Base-by-base conservation (phyloP, 2,888 invertebrate genomes). In the Melanchra persicariae region DNA sequence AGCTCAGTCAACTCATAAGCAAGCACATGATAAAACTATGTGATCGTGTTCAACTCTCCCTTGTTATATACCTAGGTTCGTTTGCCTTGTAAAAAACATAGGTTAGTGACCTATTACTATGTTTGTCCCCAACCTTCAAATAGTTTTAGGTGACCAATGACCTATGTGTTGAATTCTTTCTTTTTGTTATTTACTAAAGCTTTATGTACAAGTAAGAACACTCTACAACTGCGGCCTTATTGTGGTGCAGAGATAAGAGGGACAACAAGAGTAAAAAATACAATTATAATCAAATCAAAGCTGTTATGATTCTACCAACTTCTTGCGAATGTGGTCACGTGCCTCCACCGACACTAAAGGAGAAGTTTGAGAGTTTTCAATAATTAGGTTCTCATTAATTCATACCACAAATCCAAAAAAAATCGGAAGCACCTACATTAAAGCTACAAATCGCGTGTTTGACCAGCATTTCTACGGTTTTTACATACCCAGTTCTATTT, bases 371-470 rank as follows among this genome's bases (percentile, higher is more conserved):
- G n/a, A n/a, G n/a, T n/a, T n/a, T n/a, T 6, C 30, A 30, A 30
- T 30, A 30, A 30, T 30, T 30, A 6, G 7, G 7, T 45, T 45
- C 8, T 45, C 19, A 45, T 55, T n/a, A 24, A 70, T 12, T 26
- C n/a, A 26, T 12, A 70, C 2, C 6, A 45, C 34, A 54, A 57
- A 51, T 45, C 3, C 15, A 37, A 17, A 49, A 1, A 59, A 43
- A 54, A 24, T 63, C 34, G 17, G 61, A 55, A 60, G 43, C 34
- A 22, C 59, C 47, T 15, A 37, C 22, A 58, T 59, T 24, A 51
- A 45, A 61, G 61, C 45, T 43, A 63, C 30, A 68, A 54, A 54
- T 79, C 57, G 77, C 79, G 67, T 79, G 77, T 59, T 49, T 19
- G 19, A 22, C 40, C 15, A 58, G 17, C 17, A 59, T 76, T 75